These are phyloP conservation scores for Phaethon lepturus DNA, from an alignment of 2,113 vertebrate species.

Conservation along the genomic window DNA sequence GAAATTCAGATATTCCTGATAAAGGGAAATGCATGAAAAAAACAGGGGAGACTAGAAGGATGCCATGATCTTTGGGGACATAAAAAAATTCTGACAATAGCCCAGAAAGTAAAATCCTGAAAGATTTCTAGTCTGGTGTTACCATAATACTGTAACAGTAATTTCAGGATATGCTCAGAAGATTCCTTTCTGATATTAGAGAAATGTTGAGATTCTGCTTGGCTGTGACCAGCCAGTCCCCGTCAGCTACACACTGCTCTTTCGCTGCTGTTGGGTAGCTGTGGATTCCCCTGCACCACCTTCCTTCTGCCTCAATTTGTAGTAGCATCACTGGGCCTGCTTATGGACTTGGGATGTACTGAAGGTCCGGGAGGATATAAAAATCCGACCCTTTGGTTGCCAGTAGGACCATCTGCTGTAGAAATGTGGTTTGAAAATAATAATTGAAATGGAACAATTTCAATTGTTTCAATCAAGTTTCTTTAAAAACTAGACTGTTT, in stretches of 20 bases:
- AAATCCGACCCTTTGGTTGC: background rate
- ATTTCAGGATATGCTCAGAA: background rate
- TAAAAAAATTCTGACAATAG: background rate
- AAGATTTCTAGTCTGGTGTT: background rate
- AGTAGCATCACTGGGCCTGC: background rate
- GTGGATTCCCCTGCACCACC: background rate
- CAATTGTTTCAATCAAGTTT: background rate
- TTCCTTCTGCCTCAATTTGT: background rate
- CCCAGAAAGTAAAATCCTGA: background rate
- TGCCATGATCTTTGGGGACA: background rate
- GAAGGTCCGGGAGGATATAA: background rate
- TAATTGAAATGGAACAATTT: background rate
- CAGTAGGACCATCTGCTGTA: background rate
- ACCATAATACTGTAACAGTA: background rate
- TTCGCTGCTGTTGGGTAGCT: background rate
- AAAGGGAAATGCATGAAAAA: background rate
- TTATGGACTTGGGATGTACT: background rate
- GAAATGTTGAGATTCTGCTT: background rate
- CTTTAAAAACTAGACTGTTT: background rate
- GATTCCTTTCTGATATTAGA: background rate
- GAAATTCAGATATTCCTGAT: background rate
- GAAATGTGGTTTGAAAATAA: background rate
- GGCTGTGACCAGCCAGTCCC: background rate
- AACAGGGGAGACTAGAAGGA: fast-evolving
- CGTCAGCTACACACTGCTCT: background rate